Evolutionary conservation across 2,113 vertebrate species (phyloP).

Genomic region (Microcebus jonahi): DNA sequence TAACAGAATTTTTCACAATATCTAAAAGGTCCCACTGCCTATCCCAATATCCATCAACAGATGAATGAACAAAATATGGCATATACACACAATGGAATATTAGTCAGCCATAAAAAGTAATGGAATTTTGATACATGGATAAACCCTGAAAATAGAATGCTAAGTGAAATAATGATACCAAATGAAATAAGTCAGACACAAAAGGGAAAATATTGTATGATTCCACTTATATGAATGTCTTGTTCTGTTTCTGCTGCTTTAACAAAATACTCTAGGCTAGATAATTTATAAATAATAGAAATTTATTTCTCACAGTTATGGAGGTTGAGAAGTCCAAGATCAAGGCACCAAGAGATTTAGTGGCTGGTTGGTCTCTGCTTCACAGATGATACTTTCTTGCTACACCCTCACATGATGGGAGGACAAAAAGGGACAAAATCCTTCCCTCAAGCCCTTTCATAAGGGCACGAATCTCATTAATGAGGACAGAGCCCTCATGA

Average conservation of each 20-base stretch:
- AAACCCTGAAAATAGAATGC: neutral
- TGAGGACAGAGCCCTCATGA: neutral
- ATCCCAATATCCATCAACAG: neutral
- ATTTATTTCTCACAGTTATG: neutral
- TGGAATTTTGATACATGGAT: neutral
- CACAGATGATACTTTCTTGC: neutral
- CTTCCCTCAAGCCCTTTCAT: neutral
- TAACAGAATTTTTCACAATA: neutral
- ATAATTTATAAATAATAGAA: neutral
- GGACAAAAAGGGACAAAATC: neutral
- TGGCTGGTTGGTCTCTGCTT: neutral
- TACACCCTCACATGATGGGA: neutral
- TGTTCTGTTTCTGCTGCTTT: neutral
- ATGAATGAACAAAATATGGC: neutral
- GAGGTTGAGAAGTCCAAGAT: neutral
- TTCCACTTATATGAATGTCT: neutral
- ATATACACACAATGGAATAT: neutral
- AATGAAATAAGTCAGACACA: neutral
- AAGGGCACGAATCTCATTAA: neutral
- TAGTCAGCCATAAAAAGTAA: conserved; percentile 6
- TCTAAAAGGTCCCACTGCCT: neutral
- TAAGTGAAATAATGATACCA: neutral
- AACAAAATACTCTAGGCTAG: neutral
- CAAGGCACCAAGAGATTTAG: neutral
- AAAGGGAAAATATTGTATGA: neutral